Percentiles rank a stretch among this genome's conserved stretches.
These are phyloP conservation scores for Sinosuthora webbiana DNA, from an alignment of 2,113 vertebrate species.

Conservation along the genomic window DNA sequence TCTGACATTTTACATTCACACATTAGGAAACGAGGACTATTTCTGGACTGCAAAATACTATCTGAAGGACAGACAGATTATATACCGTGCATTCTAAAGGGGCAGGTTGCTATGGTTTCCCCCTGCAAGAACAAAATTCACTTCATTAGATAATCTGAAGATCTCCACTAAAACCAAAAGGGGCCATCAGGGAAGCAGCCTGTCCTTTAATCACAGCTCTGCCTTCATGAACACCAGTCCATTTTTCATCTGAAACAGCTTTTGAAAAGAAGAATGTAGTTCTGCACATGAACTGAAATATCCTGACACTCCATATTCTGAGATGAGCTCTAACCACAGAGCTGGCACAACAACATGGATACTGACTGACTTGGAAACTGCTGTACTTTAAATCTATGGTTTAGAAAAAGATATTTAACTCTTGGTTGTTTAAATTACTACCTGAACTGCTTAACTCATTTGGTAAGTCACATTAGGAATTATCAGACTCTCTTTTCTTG, in stretches of 20 bases:
- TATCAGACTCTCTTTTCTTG: neutral
- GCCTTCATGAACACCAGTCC: neutral
- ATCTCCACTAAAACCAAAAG: constrained; percentile 22
- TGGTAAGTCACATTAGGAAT: neutral
- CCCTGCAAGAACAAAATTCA: constrained; percentile 49
- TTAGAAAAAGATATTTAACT: neutral
- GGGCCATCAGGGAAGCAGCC: neutral
- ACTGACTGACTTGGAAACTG: neutral
- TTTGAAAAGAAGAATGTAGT: neutral
- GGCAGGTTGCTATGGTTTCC: constrained; percentile 77
- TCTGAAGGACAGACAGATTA: constrained; percentile 71
- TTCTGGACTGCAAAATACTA: constrained; percentile 63
- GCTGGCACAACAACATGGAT: neutral
- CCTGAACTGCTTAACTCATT: neutral
- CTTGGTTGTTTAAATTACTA: neutral
- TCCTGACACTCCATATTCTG: neutral
- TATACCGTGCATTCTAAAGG: constrained; percentile 56
- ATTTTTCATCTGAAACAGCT: neutral
- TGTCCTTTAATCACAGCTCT: constrained; percentile 25
- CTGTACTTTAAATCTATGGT: neutral
- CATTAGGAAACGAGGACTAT: constrained; percentile 60
- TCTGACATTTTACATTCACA: constrained; percentile 59
- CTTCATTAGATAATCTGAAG: constrained; percentile 51
- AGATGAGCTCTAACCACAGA: neutral
- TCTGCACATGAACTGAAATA: neutral